Evolutionary conservation across 2,797 vertebrate species (phyloP).

Genomic region (Remorina albescens): DNA sequence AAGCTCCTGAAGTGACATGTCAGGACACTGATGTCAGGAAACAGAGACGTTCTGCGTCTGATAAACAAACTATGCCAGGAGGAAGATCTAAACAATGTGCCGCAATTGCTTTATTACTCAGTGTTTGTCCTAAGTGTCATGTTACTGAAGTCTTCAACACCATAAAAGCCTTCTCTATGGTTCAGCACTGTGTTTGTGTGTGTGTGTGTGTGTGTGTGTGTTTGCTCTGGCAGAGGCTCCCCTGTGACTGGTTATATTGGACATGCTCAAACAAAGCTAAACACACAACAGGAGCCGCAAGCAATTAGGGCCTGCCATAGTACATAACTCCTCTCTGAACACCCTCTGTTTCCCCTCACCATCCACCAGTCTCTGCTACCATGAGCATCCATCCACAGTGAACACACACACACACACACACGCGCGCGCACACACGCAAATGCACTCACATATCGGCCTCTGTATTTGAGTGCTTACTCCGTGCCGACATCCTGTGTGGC

Average conservation of each 20-base stretch:
- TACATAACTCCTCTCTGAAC: constrained; percentile 65
- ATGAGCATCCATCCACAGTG: constrained; percentile 16
- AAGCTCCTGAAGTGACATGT: constrained; percentile 59
- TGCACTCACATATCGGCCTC: constrained; percentile 14
- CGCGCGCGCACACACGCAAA: not conserved
- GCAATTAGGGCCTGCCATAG: constrained; percentile 79
- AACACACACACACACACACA: no score
- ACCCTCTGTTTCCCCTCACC: constrained; percentile 41
- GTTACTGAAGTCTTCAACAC: constrained; percentile 69
- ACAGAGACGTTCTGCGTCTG: constrained; percentile 64
- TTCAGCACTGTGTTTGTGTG: constrained; percentile 59
- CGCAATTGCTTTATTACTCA: constrained; percentile 78
- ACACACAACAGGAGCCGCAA: constrained; percentile 81
- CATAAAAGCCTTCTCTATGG: constrained; percentile 66
- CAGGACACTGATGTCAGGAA: constrained; percentile 70
- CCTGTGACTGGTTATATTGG: constrained; percentile 80
- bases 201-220: constrained; percentile 35
- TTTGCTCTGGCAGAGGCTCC: constrained; percentile 80
- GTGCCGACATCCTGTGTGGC: constrained; percentile 32
- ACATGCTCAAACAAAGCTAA: constrained; percentile 85
- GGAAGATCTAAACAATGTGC: constrained; percentile 69
- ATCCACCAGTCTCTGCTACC: constrained; percentile 33
- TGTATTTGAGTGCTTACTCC: constrained; percentile 25
- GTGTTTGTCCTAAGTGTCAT: constrained; percentile 75
- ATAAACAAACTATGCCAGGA: constrained; percentile 68